Evolutionary conservation across 1,140 invertebrate genomes (phyloP).

Genomic region (Drosophila repletoides): DNA sequence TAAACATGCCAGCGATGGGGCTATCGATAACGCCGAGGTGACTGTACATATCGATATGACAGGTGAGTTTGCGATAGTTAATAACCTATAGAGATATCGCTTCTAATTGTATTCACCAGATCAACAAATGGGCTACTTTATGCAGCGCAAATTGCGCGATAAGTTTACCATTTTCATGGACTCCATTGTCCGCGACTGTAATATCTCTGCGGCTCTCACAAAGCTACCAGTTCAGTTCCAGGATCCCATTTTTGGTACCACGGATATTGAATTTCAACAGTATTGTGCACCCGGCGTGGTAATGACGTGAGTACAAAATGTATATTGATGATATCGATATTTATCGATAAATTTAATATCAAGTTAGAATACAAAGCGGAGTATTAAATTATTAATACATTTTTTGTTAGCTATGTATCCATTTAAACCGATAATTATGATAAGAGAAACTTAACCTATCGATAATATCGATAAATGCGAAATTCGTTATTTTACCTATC

Average conservation of each 20-base stretch:
- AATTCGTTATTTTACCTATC: too few relatives aligned
- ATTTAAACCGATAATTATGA: too few relatives aligned
- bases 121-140: slow-evolving; percentile 87
- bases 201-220: slow-evolving; percentile 84
- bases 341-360: neutral
- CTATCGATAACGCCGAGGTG: slow-evolving; percentile 85
- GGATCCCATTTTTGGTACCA: slow-evolving; percentile 88
- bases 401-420: too few relatives aligned
- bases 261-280: slow-evolving; percentile 86
- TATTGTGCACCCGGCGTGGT: slow-evolving; percentile 92
- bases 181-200: slow-evolving; percentile 85
- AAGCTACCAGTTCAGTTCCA: slow-evolving; percentile 86
- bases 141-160: slow-evolving; percentile 86
- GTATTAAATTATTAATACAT: too few relatives aligned
- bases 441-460: too few relatives aligned
- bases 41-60: slow-evolving; percentile 83
- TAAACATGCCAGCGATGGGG: slow-evolving; percentile 81
- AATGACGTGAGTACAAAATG: slow-evolving; percentile 84
- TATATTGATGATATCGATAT: neutral
- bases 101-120: slow-evolving; percentile 65
- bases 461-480: too few relatives aligned
- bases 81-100: neutral
- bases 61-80: slow-evolving; percentile 36
- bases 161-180: slow-evolving; percentile 85
- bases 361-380: too few relatives aligned